phyloP scores from a whole-genome alignment of 2,113 vertebrate species.

The Cygnus buccinator region DNA sequence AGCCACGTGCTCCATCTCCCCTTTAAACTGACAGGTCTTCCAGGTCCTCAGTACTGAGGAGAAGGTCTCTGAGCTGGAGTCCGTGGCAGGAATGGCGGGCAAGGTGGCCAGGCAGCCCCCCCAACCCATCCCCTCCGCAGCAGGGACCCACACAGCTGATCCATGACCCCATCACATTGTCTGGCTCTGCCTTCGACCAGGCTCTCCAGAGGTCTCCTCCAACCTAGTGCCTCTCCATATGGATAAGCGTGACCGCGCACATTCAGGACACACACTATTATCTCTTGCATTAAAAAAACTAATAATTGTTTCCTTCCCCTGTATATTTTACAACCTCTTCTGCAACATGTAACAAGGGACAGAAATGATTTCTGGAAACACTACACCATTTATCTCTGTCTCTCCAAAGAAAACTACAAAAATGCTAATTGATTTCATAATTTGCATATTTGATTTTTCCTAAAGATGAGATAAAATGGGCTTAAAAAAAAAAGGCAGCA shows the following conservation, averaged over 20 bases:
- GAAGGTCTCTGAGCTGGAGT: no score
- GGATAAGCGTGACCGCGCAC: no score
- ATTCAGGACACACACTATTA: not conserved
- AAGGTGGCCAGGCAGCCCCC: not conserved
- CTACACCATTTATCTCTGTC: not conserved
- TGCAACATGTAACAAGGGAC: not conserved
- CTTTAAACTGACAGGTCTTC: not conserved
- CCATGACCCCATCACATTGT: not conserved
- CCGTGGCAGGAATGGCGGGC: accelerated
- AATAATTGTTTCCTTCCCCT: not conserved
- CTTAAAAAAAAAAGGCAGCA: not conserved
- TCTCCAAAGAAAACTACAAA: constrained; percentile 34
- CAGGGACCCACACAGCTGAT: not conserved
- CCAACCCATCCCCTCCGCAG: not conserved
- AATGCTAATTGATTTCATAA: constrained; percentile 52
- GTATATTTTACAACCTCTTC: not conserved
- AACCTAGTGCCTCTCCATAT: no score
- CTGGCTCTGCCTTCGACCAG: not conserved
- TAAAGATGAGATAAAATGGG: constrained; percentile 23
- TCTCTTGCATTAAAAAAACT: not conserved
- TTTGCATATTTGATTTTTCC: constrained; percentile 61
- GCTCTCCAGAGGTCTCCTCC: not conserved
- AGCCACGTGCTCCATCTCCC: not conserved
- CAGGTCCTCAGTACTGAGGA: not conserved
- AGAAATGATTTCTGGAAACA: not conserved